Percentiles rank a stretch among this genome's conserved stretches.
Evolutionary conservation across 2,888 invertebrate genomes (phyloP).

Genomic region (Sisyra nigra): DNA sequence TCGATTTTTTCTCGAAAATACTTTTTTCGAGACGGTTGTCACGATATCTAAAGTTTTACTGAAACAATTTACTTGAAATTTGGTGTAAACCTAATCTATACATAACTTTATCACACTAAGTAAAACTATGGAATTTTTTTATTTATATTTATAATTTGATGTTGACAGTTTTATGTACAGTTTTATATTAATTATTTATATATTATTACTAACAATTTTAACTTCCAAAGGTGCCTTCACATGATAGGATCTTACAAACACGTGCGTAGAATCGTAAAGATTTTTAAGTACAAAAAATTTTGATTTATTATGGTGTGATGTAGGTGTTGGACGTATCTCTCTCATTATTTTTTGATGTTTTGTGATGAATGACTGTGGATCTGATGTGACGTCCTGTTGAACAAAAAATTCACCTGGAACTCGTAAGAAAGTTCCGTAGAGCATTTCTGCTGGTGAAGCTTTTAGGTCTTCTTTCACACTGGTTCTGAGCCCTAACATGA

Average conservation of each 20-base stretch:
- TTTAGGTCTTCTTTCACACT: slow-evolving; percentile 11
- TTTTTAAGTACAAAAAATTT: neutral
- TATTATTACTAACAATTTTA: too few species aligned
- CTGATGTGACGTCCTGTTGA: neutral
- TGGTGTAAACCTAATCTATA: too few species aligned
- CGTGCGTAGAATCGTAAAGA: neutral
- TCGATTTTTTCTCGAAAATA: too few species aligned
- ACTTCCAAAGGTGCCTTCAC: neutral
- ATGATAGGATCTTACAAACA: neutral
- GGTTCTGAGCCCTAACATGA: slow-evolving; percentile 15
- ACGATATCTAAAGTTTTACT: too few species aligned
- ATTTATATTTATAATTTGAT: too few species aligned
- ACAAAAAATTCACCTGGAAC: slow-evolving; percentile 13
- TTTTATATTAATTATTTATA: too few species aligned
- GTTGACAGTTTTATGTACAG: too few species aligned
- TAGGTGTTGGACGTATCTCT: neutral
- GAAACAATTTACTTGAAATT: too few species aligned
- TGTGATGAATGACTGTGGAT: neutral
- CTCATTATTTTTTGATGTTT: neutral
- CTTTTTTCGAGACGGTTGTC: too few species aligned
- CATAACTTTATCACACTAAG: too few species aligned
- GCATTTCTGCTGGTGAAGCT: slow-evolving; percentile 12
- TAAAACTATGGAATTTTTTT: too few species aligned
- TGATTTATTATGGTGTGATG: neutral
- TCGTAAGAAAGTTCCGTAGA: slow-evolving; percentile 12